phyloP scores from a whole-genome alignment of 2,888 invertebrate species.

The Augiades crinisus region DNA sequence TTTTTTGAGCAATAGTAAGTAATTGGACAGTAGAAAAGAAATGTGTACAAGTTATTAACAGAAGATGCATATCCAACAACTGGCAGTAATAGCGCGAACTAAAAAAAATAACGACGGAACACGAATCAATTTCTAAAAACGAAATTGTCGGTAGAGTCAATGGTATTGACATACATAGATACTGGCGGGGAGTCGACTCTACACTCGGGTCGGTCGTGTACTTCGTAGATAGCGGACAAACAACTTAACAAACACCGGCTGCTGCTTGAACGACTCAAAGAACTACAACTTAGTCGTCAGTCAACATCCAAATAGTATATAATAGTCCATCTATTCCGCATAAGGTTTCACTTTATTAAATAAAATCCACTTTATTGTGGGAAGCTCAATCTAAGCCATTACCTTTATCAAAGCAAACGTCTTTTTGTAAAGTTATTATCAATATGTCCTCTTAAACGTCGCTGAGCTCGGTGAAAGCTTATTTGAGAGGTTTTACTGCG shows the following conservation, averaged over 20 bases:
- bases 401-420: conserved; percentile 42
- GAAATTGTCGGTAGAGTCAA: conserved; percentile 18
- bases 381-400: conserved; percentile 42
- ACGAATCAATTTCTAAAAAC: not conserved
- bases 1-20: no score
- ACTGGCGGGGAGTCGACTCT: conserved; percentile 17
- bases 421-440: conserved; percentile 44
- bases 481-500: conserved; percentile 44
- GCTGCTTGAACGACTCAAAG: conserved; percentile 18
- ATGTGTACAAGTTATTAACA: not conserved
- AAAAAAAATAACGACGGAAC: not conserved
- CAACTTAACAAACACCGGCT: conserved; percentile 29
- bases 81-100: not conserved
- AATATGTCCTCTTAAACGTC: conserved; percentile 40
- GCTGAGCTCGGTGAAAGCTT: conserved; percentile 57
- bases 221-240: conserved; percentile 23
- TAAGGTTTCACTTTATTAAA: conserved; percentile 37
- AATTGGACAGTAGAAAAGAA: not conserved
- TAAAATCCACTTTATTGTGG: conserved; percentile 33
- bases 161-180: conserved; percentile 32
- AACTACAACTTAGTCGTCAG: conserved; percentile 22
- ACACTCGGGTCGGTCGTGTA: conserved; percentile 26
- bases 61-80: not conserved
- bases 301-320: conserved; percentile 28
- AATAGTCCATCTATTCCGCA: conserved; percentile 11